Base-by-base conservation (phyloP, 2,888 invertebrate genomes). In the Hydroisotoma schaefferi region DNA sequence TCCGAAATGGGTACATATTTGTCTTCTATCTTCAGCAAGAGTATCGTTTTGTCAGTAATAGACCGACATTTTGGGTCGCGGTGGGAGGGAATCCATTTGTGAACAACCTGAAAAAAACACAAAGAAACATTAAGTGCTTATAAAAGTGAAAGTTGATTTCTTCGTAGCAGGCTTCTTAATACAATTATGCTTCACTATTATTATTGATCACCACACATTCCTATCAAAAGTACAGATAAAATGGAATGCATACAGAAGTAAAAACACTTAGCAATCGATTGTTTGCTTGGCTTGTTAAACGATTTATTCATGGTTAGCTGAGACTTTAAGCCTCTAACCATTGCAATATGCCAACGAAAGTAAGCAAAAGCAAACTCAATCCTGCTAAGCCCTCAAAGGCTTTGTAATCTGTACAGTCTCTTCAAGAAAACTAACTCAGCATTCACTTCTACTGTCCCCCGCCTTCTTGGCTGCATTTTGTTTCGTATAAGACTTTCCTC, bases 1-100 rank as follows among this genome's bases (percentile, higher is more conserved):
- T 95, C 94, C 0, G 91, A 90, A 54, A 95, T 90, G 18, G 95
- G 94, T 63, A 97, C 94, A 63, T 63, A 72, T 74, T 86, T 87
- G 73, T 94, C 94, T 18, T 90, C 92, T 48, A 95, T 89, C 78
- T 92, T 90, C n/a, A 97, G 84, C 18, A 97, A 83, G 20, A 95
- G 82, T 61, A 97, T 90, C 54, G 88, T 90, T 73, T 91, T 87
- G 79, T 94, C 94, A 18, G 94, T 88, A 77, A 94, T 93, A 3
- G 94, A 94, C 20, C 95, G 83, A 59, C 87, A 85, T 71, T 85
- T 85, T 0, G 87, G 86, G 76, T 94, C 93, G 55, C 88, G 84
- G 79, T 97, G 94, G 78, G 88, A 90, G 0, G 95, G 97, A 37
- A 86, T 84, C 95, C 97, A 97, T 70, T 88, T 87, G 78, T 97